Evolutionary conservation across 92 coral and sea anemone genomes (phyloP).

Genomic region (Metridium senile): DNA sequence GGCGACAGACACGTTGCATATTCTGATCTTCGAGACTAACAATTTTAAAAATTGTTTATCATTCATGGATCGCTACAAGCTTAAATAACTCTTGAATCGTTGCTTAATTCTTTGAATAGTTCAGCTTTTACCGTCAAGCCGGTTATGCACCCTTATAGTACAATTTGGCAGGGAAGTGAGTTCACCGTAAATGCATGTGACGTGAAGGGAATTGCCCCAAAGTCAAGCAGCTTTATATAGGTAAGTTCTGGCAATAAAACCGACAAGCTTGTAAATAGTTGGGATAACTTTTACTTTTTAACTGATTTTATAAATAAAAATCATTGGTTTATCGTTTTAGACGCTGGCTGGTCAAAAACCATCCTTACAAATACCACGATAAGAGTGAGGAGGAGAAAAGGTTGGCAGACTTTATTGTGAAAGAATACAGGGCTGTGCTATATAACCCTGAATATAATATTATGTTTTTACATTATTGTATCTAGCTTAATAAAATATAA

Average conservation of each 20-base stretch:
- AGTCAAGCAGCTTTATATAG: neutral
- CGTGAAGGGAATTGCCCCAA: neutral
- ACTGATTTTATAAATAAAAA: no score
- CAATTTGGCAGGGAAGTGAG: no score
- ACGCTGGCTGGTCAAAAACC: neutral
- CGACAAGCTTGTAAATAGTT: neutral
- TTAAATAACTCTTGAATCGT: neutral
- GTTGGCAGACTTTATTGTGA: neutral
- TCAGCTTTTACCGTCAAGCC: neutral
- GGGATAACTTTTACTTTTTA: neutral
- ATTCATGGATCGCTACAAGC: neutral
- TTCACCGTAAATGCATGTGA: neutral
- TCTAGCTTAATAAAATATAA: no score
- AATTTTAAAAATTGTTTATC: no score
- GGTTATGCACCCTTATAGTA: neutral
- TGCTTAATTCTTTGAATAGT: neutral
- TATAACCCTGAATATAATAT: neutral
- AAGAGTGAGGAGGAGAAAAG: neutral
- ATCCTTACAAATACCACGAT: neutral
- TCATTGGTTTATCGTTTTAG: no score
- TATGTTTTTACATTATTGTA: no score
- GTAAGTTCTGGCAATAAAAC: neutral
- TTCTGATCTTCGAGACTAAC: no score
- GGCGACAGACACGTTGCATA: no score
- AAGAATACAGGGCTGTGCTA: neutral